Percentiles rank a stretch among this genome's conserved stretches.
Conservation (phyloP, 2,888 invertebrate species). For the Drosophila histrio region DNA sequence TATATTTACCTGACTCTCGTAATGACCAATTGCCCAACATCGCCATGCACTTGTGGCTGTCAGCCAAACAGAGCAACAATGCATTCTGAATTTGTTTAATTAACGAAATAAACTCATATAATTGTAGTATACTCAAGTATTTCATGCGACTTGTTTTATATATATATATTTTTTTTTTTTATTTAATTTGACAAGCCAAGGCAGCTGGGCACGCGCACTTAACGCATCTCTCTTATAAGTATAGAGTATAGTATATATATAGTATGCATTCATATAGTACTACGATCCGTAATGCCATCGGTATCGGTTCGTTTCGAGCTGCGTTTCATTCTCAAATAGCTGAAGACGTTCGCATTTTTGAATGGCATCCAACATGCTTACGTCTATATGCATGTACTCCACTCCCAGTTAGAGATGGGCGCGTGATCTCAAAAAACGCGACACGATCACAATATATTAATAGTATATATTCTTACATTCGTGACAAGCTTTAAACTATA, state of each 20-base stretch:
- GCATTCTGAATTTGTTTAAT: conserved; percentile 68
- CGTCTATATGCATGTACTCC: conserved; percentile 6
- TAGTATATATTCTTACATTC: too few relatives aligned
- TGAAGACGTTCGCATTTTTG: conserved; percentile 48
- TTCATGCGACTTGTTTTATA: conserved; percentile 6
- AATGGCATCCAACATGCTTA: conserved; percentile 52
- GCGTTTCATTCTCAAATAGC: conserved; percentile 40
- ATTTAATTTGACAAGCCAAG: conserved; percentile 67
- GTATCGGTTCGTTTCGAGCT: conserved; percentile 17
- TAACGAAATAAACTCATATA: conserved; percentile 57
- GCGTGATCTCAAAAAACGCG: too few relatives aligned
- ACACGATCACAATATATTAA: too few relatives aligned
- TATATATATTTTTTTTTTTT: conserved; percentile 15
- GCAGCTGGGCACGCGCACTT: conserved; percentile 70
- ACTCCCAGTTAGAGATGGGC: neutral
- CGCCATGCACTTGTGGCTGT: conserved; percentile 74
- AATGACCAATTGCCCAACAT: conserved; percentile 58
- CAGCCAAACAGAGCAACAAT: conserved; percentile 73
- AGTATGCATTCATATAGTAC: neutral
- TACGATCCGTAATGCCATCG: neutral
- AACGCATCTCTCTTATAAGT: conserved; percentile 40
- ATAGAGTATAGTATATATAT: neutral
- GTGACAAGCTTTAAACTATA: too few relatives aligned
- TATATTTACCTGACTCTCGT: conserved; percentile 30
- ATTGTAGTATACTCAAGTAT: neutral